A percentile compares a stretch with the other conserved stretches of the same genome.
These are phyloP conservation scores for Eulemur rubriventer DNA, from an alignment of 2,797 vertebrate genomes.

Conservation along the genomic window DNA sequence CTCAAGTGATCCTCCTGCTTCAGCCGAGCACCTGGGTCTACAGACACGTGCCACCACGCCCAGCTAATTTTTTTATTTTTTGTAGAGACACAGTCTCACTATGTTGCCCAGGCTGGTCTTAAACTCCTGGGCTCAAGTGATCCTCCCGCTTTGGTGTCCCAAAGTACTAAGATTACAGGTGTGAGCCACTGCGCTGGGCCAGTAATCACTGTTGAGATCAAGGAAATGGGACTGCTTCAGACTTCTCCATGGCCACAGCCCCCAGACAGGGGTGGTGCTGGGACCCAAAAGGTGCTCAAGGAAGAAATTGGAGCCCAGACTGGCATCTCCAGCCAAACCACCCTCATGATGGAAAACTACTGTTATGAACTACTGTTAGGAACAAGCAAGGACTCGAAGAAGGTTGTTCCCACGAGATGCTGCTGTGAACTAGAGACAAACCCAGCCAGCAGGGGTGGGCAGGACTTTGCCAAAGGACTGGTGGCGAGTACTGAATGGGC, in stretches of 20 bases:
- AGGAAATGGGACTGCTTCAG: background rate
- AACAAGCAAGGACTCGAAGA: background rate
- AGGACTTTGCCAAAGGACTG: background rate
- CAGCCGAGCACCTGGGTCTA: too few species aligned
- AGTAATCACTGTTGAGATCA: background rate
- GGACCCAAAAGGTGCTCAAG: background rate
- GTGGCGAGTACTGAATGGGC: background rate
- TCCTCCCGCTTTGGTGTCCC: too few species aligned
- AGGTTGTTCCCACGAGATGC: background rate
- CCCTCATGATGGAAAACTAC: background rate
- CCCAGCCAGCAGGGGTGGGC: background rate
- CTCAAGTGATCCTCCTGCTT: too few species aligned
- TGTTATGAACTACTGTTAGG: accelerated
- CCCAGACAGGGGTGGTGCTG: background rate
- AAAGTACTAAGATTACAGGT: too few species aligned
- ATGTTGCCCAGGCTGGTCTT: too few species aligned
- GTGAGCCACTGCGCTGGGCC: too few species aligned
- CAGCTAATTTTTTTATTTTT: too few species aligned
- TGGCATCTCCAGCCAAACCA: background rate
- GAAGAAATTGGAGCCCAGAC: background rate
- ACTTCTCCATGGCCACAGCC: background rate
- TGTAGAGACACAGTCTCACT: too few species aligned
- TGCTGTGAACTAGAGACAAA: background rate
- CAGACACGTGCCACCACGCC: too few species aligned
- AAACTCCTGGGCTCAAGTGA: too few species aligned